Base-by-base conservation (phyloP, 1,140 invertebrate species). In the Nymphalis io region DNA sequence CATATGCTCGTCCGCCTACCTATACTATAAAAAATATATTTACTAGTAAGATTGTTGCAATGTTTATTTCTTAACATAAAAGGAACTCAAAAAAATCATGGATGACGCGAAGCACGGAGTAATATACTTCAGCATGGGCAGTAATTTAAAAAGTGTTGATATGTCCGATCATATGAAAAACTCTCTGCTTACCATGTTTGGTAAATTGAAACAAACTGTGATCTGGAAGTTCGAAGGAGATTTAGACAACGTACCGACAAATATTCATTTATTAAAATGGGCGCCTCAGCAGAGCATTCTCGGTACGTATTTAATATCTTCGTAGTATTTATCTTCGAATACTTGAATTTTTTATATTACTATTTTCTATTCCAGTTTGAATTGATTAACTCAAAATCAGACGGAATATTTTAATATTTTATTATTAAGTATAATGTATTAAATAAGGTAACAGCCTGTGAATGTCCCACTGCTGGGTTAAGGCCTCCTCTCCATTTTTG, bases 261-360 rank as follows among this genome's bases (percentile, higher is more conserved):
- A 96, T 85, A 92, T 96, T 0, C 92, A 93, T 73, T 79, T 95
- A 2, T 85, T 90, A 6, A 93, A 93, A 51, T 96, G 95, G 95
- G 88, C 95, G 2, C 95, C 95, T 0, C 95, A 96, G 72, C 93
- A 92, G 39, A 95, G 95, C 75, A 91, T 96, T 71, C 84, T 96
- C 53, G 92, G 72, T 81, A 70, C 69, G 70, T 74, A 55, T 38
- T 20, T 42, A 44, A 2, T 1, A 11, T 18, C 5, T 48, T 3
- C 46, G 2, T 42, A 42, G 13, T n/a, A n/a, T n/a, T n/a, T n/a
- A n/a, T n/a, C n/a, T n/a, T n/a, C 13, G 2, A 15, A 11, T 4
- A 39, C 38, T 5, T 39, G 11, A 44, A 44, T 12, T 44, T 44
- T 12, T 3, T 44, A 13, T 13, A 15, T 46, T 46, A 46, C 16